A percentile compares a stretch with the other conserved stretches of the same genome.
Conservation (phyloP, 2,888 invertebrate genomes). For the Rotaria magnacalcarata region DNA sequence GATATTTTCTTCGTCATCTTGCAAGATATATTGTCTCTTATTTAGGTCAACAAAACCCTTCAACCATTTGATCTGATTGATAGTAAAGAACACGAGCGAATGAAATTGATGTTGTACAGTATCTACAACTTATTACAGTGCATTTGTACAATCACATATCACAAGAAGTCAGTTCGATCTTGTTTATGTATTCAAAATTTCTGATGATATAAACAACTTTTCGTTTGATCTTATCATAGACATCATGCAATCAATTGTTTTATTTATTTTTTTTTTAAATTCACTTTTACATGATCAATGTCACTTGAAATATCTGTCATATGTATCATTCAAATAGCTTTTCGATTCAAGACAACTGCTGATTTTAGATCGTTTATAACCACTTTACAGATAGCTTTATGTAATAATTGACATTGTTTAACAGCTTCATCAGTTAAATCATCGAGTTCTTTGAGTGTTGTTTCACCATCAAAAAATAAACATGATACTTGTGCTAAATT, state of each 20-base stretch:
- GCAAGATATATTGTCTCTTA: too few species aligned
- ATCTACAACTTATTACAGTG: too few species aligned
- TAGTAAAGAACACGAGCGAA: too few species aligned
- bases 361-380: conserved; percentile 5
- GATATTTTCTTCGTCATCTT: too few species aligned
- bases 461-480: conserved; percentile 42
- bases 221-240: background rate
- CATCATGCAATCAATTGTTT: background rate
- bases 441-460: conserved; percentile 24
- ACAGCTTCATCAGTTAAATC: background rate
- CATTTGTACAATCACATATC: too few species aligned
- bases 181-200: too few species aligned
- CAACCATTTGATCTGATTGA: too few species aligned
- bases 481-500: conserved; percentile 44
- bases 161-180: too few species aligned
- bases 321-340: background rate
- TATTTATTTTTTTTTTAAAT: background rate
- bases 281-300: background rate
- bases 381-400: conserved; percentile 32
- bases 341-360: background rate
- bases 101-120: too few species aligned
- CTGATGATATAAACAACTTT: too few species aligned
- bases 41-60: too few species aligned
- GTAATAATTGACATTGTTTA: conserved; percentile 32
- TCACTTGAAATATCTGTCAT: background rate